Percentiles rank a stretch among this genome's conserved stretches.
Evolutionary conservation across 2,113 vertebrate species (phyloP).

Genomic region (Potamarius usumacintae): DNA sequence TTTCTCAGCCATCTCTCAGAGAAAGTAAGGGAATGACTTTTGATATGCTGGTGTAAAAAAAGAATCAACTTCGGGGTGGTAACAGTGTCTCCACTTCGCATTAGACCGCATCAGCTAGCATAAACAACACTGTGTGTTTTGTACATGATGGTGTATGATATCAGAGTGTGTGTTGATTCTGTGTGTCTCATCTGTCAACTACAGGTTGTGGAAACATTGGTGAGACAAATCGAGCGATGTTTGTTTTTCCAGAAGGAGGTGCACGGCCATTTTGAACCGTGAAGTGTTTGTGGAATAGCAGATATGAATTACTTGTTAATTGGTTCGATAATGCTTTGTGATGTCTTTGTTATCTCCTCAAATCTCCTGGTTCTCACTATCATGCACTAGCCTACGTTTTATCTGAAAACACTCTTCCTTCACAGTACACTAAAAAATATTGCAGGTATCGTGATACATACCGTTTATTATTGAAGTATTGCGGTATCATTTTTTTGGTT

Average conservation of each 20-base stretch:
- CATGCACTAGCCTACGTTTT: too few relatives aligned
- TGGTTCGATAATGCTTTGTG: not conserved
- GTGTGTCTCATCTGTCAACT: not conserved
- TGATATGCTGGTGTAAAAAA: not conserved
- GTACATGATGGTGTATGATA: not conserved
- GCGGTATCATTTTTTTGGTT: not conserved
- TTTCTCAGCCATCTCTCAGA: not conserved
- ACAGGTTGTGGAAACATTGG: not conserved
- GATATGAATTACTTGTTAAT: not conserved
- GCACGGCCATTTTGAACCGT: too few relatives aligned
- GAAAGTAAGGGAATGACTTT: not conserved
- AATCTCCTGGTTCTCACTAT: not conserved
- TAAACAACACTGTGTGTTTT: not conserved
- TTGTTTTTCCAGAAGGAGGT: not conserved
- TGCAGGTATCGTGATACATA: not conserved
- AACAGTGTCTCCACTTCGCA: not conserved
- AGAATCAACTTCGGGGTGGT: not conserved
- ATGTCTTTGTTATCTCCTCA: not conserved
- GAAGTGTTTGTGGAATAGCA: not conserved
- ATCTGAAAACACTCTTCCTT: not conserved
- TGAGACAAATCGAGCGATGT: not conserved
- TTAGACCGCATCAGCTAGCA: not conserved
- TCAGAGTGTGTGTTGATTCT: not conserved
- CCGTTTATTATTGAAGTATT: not conserved
- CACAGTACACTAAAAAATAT: not conserved